Percentiles rank a stretch among this genome's conserved stretches.
These are phyloP conservation scores for Xenentodon cancila DNA, from an alignment of 2,797 vertebrate genomes.

Conservation along the genomic window DNA sequence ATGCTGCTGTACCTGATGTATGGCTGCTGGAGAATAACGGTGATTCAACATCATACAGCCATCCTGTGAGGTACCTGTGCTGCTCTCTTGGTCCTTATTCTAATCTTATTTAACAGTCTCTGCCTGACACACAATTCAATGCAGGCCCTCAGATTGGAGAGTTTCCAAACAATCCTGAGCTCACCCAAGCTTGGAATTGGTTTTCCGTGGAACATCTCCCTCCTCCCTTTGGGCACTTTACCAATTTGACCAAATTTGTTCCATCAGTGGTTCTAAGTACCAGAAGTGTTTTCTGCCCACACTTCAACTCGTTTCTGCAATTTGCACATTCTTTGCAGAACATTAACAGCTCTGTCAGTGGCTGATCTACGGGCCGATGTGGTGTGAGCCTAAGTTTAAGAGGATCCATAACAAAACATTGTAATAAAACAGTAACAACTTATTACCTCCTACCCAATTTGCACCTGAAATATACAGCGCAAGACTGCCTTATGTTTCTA, in stretches of 20 bases:
- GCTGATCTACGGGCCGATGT: conserved; percentile 58
- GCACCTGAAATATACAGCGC: conserved; percentile 2
- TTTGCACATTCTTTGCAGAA: conserved; percentile 86
- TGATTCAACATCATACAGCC: conserved; percentile 70
- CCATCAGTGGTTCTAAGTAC: conserved; percentile 88
- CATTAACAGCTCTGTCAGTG: conserved; percentile 83
- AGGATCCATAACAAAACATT: conserved; percentile 25
- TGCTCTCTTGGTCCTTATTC: conserved; percentile 83
- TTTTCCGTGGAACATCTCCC: conserved; percentile 90
- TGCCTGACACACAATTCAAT: conserved; percentile 85
- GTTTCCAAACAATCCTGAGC: conserved; percentile 91
- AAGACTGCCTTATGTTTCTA: background rate
- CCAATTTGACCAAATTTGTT: conserved; percentile 93
- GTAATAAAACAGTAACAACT: conserved; percentile 22
- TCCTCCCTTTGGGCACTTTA: conserved; percentile 90
- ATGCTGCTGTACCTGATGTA: conserved; percentile 57
- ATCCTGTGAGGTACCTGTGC: conserved; percentile 76
- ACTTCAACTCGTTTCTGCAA: conserved; percentile 82
- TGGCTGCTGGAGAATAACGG: conserved; percentile 62
- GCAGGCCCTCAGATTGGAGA: conserved; percentile 86
- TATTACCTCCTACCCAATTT: background rate
- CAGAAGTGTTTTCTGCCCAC: conserved; percentile 86
- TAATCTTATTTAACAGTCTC: conserved; percentile 91
- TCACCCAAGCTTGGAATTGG: conserved; percentile 92
- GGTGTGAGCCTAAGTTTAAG: conserved; percentile 38